Evolutionary conservation across 1,140 invertebrate genomes (phyloP).

Genomic region (Diploscapter pachys): DNA sequence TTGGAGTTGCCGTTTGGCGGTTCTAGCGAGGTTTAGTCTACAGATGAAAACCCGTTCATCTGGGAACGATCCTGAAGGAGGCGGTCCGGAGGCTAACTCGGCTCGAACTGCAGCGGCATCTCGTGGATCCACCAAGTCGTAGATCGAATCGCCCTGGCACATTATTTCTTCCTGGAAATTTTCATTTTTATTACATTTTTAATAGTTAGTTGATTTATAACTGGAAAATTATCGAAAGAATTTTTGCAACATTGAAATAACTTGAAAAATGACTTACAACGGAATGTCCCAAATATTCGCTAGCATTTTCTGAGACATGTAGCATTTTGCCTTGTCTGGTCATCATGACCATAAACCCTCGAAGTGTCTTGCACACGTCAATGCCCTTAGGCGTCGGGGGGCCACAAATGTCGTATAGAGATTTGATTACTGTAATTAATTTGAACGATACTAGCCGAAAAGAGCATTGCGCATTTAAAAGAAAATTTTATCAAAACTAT

Average conservation of each 20-base stretch:
- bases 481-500: conserved; percentile 18
- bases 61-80: conserved; percentile 31
- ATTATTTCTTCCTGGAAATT: conserved; percentile 83
- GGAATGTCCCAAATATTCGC: conserved; percentile 95
- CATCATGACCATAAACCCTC: conserved; percentile 97
- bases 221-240: not conserved
- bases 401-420: not conserved
- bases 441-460: too few species aligned
- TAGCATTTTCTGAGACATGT: conserved; percentile 98
- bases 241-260: not conserved
- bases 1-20: conserved; percentile 88
- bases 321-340: conserved; percentile 95
- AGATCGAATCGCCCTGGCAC: conserved; percentile 96
- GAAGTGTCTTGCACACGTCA: conserved; percentile 69
- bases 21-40: conserved; percentile 94
- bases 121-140: conserved; percentile 97
- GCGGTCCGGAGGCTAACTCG: conserved; percentile 72
- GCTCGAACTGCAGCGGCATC: conserved; percentile 91
- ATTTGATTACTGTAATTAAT: too few species aligned
- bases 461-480: too few species aligned
- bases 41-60: conserved; percentile 84
- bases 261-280: conserved; percentile 74
- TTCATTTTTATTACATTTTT: not conserved
- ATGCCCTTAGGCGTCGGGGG: conserved; percentile 29
- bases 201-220: not conserved